Base-by-base conservation (phyloP, 2,797 vertebrate species). In the Glossophaga mutica region DNA sequence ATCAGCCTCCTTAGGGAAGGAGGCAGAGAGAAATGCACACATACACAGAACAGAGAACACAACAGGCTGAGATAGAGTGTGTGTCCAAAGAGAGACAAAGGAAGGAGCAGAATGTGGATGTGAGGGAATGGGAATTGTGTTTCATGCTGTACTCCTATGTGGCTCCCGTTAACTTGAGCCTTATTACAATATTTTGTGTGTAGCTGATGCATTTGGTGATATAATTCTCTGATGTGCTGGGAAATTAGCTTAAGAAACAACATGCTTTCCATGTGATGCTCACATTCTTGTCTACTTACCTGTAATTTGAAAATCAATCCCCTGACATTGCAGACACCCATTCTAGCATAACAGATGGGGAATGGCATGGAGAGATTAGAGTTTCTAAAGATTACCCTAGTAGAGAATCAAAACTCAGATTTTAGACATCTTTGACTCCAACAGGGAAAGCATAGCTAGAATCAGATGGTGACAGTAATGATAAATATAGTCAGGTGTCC, bases 71-170 rank as follows among this genome's bases (percentile, higher is more conserved):
- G 3, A 50, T 15, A 9, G 2, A 37, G 34, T 9, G 1, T 21
- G 7, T 34, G 24, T 68, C 12, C 39, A 34, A 1, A 16, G 18
- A 29, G 5, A 55, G 8, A 16, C 24, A 24, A 39, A 73, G 52
- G 6, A 4, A 79, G 44, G 48, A 65, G 68, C 22, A n/a, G 10
- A 74, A 48, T 29, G 16, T 34, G 5, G 14, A 4, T 1, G 0
- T 12, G 21, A 68, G 12, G 5, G 10, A 48, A 34, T 0, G 4
- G 6, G 48, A n/a, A 34, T 18, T 2, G 0, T 29, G 22, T 32
- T 50, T 26, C 34, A 21, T 11, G 4, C 1, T 21, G 26, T 6
- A 9, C 5, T 42, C 14, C 1, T 12, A 15, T 10, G 10, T 24
- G 37, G 4, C 32, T 52, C 9, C 37, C 7, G 26, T 32, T 48